Base-by-base conservation (phyloP, 2,797 vertebrate genomes). In the Ctenopoma kingsleyae region DNA sequence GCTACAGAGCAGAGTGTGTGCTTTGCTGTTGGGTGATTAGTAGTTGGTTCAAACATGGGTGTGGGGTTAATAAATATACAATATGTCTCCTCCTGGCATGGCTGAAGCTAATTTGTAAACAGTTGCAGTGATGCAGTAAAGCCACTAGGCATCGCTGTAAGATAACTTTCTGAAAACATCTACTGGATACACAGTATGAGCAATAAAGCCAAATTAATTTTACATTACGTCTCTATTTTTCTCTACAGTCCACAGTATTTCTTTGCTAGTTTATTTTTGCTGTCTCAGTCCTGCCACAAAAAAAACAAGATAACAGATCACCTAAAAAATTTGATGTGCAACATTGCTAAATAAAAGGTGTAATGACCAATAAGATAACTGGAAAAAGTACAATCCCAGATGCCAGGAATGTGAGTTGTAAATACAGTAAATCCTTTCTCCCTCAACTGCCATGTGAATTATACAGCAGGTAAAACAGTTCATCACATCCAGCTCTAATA, bases 141-240 rank as follows among this genome's bases (percentile, higher is more conserved):
- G 51, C 88, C 90, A 84, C 78, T 70, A 55, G 79, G 67, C 75
- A 85, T 74, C 63, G 44, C 79, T 90, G 88, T 89, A 74, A 74
- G 58, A 35, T 40, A 65, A 58, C 41, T 36, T 67, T 62, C 6
- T 63, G 59, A 73, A 69, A 81, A 82, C 55, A 74, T 80, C 71
- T 66, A 55, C 81, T 82, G 80, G 65, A 82, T 85, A 84, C 80
- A 84, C 76, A 89, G 81, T 69, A 82, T 76, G 63, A 91, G 92
- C 92, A 95, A 95, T 95, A 95, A 95, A 95, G 89, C 86, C 90
- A 90, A 92, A 90, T 86, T 62, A 65, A 85, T 94, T 94, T 94
- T 93, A 94, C 76, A 55, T 2, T 13, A 38, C 22, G 44, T 27
- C 46, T 76, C 44, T 56, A 62, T 56, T 12, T 75, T 58, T 19